Evolutionary conservation across 2,113 vertebrate species (phyloP), one percentile per base, ranked within the genome.

Genomic region (Danionella cerebrum): DNA sequence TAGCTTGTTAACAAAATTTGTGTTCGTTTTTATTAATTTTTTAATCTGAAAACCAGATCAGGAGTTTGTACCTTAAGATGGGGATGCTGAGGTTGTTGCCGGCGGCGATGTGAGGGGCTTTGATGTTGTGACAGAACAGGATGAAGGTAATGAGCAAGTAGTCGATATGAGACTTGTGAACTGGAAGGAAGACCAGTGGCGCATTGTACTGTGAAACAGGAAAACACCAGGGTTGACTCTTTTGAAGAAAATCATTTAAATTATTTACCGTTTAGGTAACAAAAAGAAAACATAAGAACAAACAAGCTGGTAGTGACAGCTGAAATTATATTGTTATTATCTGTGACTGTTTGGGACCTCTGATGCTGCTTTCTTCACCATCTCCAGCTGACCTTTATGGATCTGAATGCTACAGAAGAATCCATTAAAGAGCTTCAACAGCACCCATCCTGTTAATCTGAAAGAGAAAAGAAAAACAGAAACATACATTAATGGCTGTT

Each of bases 341-440:
- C 33, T 24, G 16, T 36, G 50, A 14, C 14, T 29, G 50, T 14
- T 57, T 35, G 35, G 33, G 83, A 93, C 96, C 94, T 99, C 95
- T 3, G 91, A 85, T 38, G 96, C 93, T 45, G 96, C 94, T 89
- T 94, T 90, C 78, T 91, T 98, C 42, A 98, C 93, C 94, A 99
- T 99, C 81, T 98, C 96, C 72, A 99, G 81, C 78, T 99, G 96
- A 38, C 96, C 96, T 82, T 96, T 97, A 78, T 99, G 96, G 70
- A 98, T 94, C 73, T 98, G 96, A 78, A 99, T 95, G 84, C 95
- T 98, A 92, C 95, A 95, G 78, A 99, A 99, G 83, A 99, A 99
- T 62, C 96, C 95, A 77, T 99, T 99, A 77, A 99, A 99, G 36
- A 99, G 88, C 73, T 95, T 95, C 62, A 99, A 84, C 54, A 99